Evolutionary conservation across 1,140 invertebrate species (phyloP).

Genomic region (Venturia canescens): DNA sequence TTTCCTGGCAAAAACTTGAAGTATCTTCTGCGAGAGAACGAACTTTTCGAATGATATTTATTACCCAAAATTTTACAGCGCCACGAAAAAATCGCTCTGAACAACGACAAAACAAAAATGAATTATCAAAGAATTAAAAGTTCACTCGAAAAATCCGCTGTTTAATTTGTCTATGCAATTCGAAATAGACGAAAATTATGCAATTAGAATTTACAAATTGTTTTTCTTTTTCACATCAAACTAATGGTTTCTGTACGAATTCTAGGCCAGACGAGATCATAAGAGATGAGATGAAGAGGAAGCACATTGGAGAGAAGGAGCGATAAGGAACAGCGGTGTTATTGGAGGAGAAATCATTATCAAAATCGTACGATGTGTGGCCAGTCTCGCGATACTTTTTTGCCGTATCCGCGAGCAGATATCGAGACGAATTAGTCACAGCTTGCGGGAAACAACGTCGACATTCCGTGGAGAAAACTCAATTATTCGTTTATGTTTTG

Average conservation of each 20-base stretch:
- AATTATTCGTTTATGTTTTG: no score
- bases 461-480: no score
- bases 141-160: neutral
- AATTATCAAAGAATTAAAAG: neutral
- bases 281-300: neutral
- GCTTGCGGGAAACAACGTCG: neutral
- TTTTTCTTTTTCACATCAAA: no score
- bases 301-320: neutral
- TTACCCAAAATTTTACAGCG: no score
- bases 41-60: no score
- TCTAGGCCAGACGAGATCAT: neutral
- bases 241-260: no score
- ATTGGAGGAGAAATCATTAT: slow-evolving; percentile 42
- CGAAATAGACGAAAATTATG: no score
- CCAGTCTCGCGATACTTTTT: slow-evolving; percentile 13
- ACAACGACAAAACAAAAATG: no score
- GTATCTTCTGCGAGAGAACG: no score
- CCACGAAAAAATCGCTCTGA: no score
- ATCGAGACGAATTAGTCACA: neutral
- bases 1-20: no score
- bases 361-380: slow-evolving; percentile 50
- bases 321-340: neutral
- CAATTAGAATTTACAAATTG: no score
- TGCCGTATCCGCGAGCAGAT: neutral
- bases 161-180: neutral